A percentile compares a stretch with the other conserved stretches of the same genome.
Evolutionary conservation across 2,797 vertebrate species (phyloP).

Genomic region (Sebastes elongatus): DNA sequence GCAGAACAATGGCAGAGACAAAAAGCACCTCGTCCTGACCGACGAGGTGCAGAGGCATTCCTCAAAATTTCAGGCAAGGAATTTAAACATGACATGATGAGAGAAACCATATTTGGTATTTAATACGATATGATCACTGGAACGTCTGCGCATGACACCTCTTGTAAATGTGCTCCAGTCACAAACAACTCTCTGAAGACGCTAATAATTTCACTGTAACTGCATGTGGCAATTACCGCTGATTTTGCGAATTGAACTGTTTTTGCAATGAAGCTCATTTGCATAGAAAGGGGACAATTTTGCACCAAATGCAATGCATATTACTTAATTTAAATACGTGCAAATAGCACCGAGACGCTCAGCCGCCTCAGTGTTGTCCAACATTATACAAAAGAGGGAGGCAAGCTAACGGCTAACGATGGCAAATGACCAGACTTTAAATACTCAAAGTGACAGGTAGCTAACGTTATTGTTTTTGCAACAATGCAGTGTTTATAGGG

Average conservation of each 20-base stretch:
- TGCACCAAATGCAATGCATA: not conserved
- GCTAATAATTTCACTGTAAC: no score
- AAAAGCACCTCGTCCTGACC: no score
- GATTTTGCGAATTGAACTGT: no score
- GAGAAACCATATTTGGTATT: no score
- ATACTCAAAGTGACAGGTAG: not conserved
- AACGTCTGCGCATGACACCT: accelerated
- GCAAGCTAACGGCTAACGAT: not conserved
- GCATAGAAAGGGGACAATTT: not conserved
- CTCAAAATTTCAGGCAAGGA: no score
- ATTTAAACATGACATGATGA: no score
- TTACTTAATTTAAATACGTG: not conserved
- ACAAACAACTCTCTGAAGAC: accelerated
- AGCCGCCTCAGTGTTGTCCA: not conserved
- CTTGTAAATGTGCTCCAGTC: accelerated
- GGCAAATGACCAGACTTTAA: not conserved
- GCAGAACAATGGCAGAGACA: no score
- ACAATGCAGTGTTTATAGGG: not conserved
- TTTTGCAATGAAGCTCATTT: not conserved
- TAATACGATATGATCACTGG: no score
- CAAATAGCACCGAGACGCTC: not conserved
- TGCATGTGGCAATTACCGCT: no score
- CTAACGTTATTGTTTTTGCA: not conserved
- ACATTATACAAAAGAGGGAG: not conserved
- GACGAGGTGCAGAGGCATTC: no score